These are phyloP conservation scores for Thereva unica DNA, from an alignment of 2,888 invertebrate species.

Conservation along the genomic window DNA sequence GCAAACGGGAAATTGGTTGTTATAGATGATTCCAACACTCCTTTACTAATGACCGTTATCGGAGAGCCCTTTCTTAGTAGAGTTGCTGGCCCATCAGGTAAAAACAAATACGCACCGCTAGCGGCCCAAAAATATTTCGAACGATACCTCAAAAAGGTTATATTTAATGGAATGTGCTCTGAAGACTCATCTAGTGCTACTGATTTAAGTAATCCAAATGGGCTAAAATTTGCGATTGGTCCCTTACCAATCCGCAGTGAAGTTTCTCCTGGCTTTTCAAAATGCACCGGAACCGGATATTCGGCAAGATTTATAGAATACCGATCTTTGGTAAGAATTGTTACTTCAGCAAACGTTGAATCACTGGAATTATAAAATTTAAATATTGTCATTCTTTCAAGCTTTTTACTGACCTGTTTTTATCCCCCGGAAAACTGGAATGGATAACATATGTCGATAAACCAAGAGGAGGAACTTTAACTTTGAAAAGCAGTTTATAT, in stretches of 20 bases:
- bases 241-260: conserved; percentile 52
- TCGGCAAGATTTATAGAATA: conserved; percentile 52
- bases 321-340: conserved; percentile 52
- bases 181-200: conserved; percentile 61
- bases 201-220: conserved; percentile 74
- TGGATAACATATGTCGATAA: conserved; percentile 65
- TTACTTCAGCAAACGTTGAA: conserved; percentile 60
- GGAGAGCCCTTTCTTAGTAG: conserved; percentile 62
- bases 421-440: conserved; percentile 39
- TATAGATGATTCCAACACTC: conserved; percentile 73
- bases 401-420: conserved; percentile 36
- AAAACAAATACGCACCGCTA: conserved; percentile 95
- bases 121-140: conserved; percentile 64
- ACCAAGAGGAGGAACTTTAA: conserved; percentile 75
- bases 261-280: conserved; percentile 53
- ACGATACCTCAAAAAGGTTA: conserved; percentile 77
- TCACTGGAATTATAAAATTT: conserved; percentile 45
- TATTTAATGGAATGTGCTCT: conserved; percentile 67
- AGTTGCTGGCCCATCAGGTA: conserved; percentile 81
- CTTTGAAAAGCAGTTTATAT: conserved; percentile 79
- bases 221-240: conserved; percentile 66
- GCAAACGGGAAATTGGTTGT: conserved; percentile 69
- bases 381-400: background rate
- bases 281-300: conserved; percentile 55
- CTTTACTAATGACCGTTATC: conserved; percentile 73